Evolutionary conservation across 2,797 vertebrate species (phyloP).

Genomic region (Cygnus olor): DNA sequence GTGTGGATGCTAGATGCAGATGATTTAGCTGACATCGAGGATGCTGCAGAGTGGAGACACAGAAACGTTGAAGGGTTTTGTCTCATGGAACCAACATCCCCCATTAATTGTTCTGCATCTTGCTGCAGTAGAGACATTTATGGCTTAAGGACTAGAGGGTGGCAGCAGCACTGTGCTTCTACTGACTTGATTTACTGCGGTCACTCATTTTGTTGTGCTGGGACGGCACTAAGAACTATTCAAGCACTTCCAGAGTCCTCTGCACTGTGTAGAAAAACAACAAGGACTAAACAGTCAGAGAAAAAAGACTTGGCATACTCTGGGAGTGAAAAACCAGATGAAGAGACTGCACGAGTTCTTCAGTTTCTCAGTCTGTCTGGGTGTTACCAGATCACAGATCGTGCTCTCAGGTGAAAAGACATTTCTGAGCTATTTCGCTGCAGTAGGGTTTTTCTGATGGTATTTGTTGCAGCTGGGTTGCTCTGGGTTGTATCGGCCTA

Average conservation of each 20-base stretch:
- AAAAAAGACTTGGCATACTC: constrained; percentile 77
- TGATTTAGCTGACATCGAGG: constrained; percentile 93
- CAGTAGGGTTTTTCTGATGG: neutral
- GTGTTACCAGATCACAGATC: constrained; percentile 96
- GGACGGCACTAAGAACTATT: constrained; percentile 88
- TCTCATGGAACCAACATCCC: constrained; percentile 82
- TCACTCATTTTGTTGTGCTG: constrained; percentile 90
- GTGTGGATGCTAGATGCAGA: constrained; percentile 91
- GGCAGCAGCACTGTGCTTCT: constrained; percentile 86
- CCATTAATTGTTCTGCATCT: constrained; percentile 69
- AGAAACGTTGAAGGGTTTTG: constrained; percentile 74
- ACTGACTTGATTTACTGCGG: constrained; percentile 86
- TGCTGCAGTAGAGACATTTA: constrained; percentile 86
- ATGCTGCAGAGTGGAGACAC: constrained; percentile 90
- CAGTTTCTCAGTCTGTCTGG: constrained; percentile 96
- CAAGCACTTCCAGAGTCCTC: constrained; percentile 81
- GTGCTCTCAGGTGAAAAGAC: constrained; percentile 89
- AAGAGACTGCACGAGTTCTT: constrained; percentile 84
- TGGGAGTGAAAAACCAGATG: constrained; percentile 81
- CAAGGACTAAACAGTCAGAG: constrained; percentile 87
- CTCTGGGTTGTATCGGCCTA: neutral
- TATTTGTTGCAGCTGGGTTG: neutral
- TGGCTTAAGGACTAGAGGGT: constrained; percentile 87
- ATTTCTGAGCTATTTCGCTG: neutral
- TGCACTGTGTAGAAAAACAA: constrained; percentile 73